Base-by-base conservation (phyloP, 2,113 vertebrate species). In the Chionis minor region DNA sequence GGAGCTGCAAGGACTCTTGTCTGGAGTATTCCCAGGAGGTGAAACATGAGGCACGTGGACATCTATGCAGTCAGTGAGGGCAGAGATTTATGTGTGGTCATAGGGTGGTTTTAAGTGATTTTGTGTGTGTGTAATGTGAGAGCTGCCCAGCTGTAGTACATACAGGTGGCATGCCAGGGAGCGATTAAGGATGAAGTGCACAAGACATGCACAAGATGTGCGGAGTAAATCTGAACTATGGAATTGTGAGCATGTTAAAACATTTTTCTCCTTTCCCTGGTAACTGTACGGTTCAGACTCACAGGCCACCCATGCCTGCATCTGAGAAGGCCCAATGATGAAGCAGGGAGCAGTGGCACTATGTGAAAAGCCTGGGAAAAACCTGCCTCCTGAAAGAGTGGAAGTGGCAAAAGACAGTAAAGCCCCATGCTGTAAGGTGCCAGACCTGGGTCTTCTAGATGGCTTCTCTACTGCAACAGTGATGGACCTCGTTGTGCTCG, bases 381-480 rank as follows among this genome's bases (percentile, higher is more conserved):
- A 54, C 22, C 19, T 61, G 30, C 32, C 40, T 66, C 67, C 38
- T 32, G 49, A 18, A 66, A 22, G 55, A 44, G 38, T 27, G 26
- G 18, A 78, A 88, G 61, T 26, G 67, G 35, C 54, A 92, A 77
- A 73, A 52, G 9, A 0, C 27, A 61, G 32, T 26, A 14, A 58
- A 74, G 22, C 26, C 14, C 30, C 20, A 26, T 55, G 40, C 30
- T 81, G 61, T 14, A 10, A 61, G 17, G 11, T 51, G 73, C 38
- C 81, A 71, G 75, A 98, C 97, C 97, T 97, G 91, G 84, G 95
- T 95, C 94, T 97, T 32, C 15, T 2, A 2, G 93, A 79, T 1
- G 85, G 89, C 73, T 96, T 98, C 81, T 67, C 96, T 71, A 30
- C 1, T 32, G 5, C 2, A 47, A 8, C 1, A 54, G 7, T 65